Evolutionary conservation across 2,888 invertebrate genomes (phyloP), one percentile per base, ranked within the genome.

Genomic region (Syrphus vitripennis): DNA sequence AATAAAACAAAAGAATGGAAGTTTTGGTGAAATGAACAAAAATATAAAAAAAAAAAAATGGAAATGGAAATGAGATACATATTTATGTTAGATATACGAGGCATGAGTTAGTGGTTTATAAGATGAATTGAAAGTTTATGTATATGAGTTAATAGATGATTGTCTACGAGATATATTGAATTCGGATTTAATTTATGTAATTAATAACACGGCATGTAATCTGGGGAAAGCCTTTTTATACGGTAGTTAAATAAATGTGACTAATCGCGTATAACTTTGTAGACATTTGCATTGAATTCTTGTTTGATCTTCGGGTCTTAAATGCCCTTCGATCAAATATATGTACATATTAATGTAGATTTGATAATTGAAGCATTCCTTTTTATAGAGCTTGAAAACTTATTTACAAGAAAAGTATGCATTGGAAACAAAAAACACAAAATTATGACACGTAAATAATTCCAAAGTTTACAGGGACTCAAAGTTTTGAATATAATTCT

Each of bases 61-160:
- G 61, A 86, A 82, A 86, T 86, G 86, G n/a, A n/a, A n/a, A n/a
- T n/a, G n/a, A n/a, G n/a, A n/a, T n/a, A 86, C 61, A 81, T 80
- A 42, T 83, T 79, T 59, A 57, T 86, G 84, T 81, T 86, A 84
- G 77, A 76, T 77, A 63, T 63, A 78, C 72, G 86, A 86, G 61
- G 77, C 63, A 86, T 86, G 86, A 77, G 77, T 82, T 78, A 86
- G 86, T 86, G 86, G 77, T 70, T 69, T 42, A 34, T 45, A 71
- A 86, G 65, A 82, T 81, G 82, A 74, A 70, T 86, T 74, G 69
- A 81, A 69, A 81, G 76, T 71, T 45, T 29, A 45, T 29, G 45
- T 12, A 65, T 12, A 65, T 65, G 65, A 65, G 19, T 45, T 16
- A 65, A 19, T 19, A 45, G 16, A 45, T 19, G 16, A 31, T 45